Evolutionary conservation across 2,797 vertebrate species (phyloP), one percentile per base, ranked within the genome.

Genomic region (Neoniphon sammara): DNA sequence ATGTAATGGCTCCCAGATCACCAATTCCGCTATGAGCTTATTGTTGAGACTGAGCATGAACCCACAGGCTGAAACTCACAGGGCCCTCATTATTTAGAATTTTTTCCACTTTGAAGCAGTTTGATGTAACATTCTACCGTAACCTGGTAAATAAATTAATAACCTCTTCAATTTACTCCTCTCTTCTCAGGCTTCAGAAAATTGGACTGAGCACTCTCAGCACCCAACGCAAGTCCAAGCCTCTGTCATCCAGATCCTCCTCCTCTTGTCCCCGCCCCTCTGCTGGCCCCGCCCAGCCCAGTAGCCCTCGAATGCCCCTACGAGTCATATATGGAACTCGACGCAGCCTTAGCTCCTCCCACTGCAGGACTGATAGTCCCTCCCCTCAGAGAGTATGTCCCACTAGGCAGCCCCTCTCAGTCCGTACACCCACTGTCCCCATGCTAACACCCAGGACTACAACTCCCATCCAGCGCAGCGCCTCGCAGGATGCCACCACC

Each of bases 361-460:
- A 95, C 36, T 92, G 93, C 89, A 94, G 96, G 73, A 96, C 92
- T 67, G 95, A 96, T 88, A 98, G 96, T 75, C 96, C 96, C 62
- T 98, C 97, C 18, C 96, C 97, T 7, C 95, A 96, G 71, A 94
- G 95, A 53, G 94, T 92, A 27, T 92, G 89, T 81, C 94, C 92
- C 0, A 88, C 87, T 62, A 88, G 92, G 66, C 91, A 90, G 70
- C 87, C 88, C 42, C 91, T 94, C 34, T 91, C 92, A 0, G 87
- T 93, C 30, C 87, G 93, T 59, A 72, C 92, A 64, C 87, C 91
- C n/a, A 92, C 90, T 0, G 87, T 90, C 47, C 91, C 90, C 46
- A 70, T 90, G 62, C 81, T 92, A 3, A 87, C 85, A 42, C 88
- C 91, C 78, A 91, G 91, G 84, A 90, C 89, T 73, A 77, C 85